Evolutionary conservation across 1,140 invertebrate species (phyloP).

Genomic region (Macrosteles quadrilineatus): DNA sequence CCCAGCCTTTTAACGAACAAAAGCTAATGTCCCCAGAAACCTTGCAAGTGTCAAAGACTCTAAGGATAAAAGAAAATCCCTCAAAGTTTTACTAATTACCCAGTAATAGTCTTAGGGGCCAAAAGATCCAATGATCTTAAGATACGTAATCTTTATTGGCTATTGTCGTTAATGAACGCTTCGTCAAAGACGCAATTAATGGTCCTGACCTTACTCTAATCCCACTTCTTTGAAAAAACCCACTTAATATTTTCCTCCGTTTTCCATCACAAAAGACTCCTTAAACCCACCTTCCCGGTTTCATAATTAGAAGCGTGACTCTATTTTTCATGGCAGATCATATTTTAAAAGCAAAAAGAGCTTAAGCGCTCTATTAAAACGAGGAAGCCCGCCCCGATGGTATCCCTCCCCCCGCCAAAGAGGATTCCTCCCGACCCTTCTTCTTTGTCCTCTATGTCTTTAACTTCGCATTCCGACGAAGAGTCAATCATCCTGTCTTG

Average conservation of each 20-base stretch:
- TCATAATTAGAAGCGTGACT: constrained; percentile 37
- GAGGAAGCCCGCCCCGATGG: background rate
- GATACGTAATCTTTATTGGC: constrained; percentile 29
- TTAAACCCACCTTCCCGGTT: constrained; percentile 36
- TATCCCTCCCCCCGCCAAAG: constrained; percentile 24
- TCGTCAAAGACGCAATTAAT: constrained; percentile 34
- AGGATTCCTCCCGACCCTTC: constrained; percentile 16
- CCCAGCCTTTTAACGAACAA: constrained; percentile 2
- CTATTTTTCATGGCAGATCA: constrained; percentile 37
- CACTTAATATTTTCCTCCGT: constrained; percentile 36
- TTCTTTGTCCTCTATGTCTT: constrained; percentile 16
- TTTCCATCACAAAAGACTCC: constrained; percentile 36
- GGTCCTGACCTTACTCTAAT: constrained; percentile 27
- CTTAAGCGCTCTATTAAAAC: constrained; percentile 36
- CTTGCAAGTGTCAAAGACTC: constrained; percentile 12
- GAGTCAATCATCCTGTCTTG: background rate
- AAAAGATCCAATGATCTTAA: constrained; percentile 18
- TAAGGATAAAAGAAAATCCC: constrained; percentile 18
- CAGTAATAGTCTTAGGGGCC: constrained; percentile 8
- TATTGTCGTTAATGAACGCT: constrained; percentile 24
- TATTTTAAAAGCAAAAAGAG: constrained; percentile 37
- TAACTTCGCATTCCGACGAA: constrained; percentile 7
- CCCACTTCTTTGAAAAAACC: constrained; percentile 31
- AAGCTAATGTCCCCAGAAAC: background rate
- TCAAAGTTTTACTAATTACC: constrained; percentile 22